These are phyloP conservation scores for Dromiciops gliroides DNA, from an alignment of 2,113 vertebrate species.

Conservation along the genomic window DNA sequence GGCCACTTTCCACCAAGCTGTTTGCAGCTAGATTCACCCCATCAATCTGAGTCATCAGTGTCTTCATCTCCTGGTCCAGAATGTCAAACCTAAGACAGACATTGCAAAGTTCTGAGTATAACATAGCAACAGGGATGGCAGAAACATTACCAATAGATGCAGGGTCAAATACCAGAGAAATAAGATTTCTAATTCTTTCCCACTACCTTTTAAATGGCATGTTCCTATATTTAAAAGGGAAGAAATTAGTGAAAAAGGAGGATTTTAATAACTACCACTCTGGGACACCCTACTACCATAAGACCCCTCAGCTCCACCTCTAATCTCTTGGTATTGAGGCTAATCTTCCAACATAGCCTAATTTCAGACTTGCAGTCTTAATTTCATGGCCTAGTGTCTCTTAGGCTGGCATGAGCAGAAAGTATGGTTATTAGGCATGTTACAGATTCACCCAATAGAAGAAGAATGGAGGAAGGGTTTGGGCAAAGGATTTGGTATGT, in stretches of 20 bases:
- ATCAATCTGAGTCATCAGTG: slow-evolving; percentile 87
- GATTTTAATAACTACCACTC: not conserved
- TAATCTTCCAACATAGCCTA: not conserved
- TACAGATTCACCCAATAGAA: not conserved
- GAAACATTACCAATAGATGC: not conserved
- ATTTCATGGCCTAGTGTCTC: not conserved
- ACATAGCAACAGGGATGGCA: not conserved
- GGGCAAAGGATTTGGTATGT: not conserved
- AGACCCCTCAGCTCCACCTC: not conserved
- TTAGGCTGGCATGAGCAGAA: not conserved
- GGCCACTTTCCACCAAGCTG: slow-evolving; percentile 90
- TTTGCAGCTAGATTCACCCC: slow-evolving; percentile 91
- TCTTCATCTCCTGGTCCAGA: slow-evolving; percentile 92
- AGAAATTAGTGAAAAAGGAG: not conserved
- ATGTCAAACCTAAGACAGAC: slow-evolving; percentile 88
- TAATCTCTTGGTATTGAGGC: not conserved
- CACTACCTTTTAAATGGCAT: not conserved
- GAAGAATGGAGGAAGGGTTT: not conserved
- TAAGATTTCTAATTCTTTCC: not conserved
- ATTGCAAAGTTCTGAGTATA: not conserved
- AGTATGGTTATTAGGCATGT: not conserved
- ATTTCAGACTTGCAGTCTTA: not conserved
- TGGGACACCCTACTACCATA: not conserved
- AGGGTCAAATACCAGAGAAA: not conserved
- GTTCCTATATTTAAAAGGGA: not conserved